A percentile compares a stretch with the other conserved stretches of the same genome.
Conservation (phyloP, 2,797 vertebrate genomes). For the Hyperoplus lanceolatus region DNA sequence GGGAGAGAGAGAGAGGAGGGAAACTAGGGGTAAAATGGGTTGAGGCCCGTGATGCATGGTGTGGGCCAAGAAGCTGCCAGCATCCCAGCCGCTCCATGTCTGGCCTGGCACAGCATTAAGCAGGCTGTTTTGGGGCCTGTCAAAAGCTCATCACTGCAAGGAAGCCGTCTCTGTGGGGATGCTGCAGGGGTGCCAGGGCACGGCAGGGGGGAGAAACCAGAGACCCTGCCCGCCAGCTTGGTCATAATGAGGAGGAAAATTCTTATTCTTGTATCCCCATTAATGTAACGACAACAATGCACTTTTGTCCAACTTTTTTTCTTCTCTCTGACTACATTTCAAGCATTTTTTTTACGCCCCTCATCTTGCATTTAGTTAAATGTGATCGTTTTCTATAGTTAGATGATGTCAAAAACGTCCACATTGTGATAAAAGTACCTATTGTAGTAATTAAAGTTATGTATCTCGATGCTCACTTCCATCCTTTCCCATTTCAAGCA, state of each 20-base stretch:
- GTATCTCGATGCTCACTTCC: not conserved
- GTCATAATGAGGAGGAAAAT: conserved; percentile 86
- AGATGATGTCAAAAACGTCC: conserved; percentile 6
- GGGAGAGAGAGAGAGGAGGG: conserved; percentile 31
- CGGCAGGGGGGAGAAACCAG: conserved; percentile 83
- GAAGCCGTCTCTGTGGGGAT: conserved; percentile 87
- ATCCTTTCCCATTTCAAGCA: conserved; percentile 14
- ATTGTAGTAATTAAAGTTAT: conserved; percentile 2
- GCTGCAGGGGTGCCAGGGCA: conserved; percentile 84
- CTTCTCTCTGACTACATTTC: conserved; percentile 15
- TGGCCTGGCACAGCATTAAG: conserved; percentile 87
- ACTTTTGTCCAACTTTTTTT: conserved; percentile 73
- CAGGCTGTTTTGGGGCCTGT: conserved; percentile 85
- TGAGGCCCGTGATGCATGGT: conserved; percentile 76
- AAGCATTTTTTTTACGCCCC: conserved; percentile 31
- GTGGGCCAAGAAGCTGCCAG: conserved; percentile 90
- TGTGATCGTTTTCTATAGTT: conserved; percentile 18
- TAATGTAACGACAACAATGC: conserved; percentile 85
- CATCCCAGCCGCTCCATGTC: conserved; percentile 84
- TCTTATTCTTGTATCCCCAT: conserved; percentile 86
- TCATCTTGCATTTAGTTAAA: conserved; percentile 41
- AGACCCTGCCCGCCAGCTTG: conserved; percentile 83
- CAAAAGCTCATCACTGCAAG: conserved; percentile 88
- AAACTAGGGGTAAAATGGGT: conserved; percentile 71
- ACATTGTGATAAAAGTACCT: conserved; percentile 10